phyloP scores from a whole-genome alignment of 2,113 vertebrate species.

The Elephas maximus region DNA sequence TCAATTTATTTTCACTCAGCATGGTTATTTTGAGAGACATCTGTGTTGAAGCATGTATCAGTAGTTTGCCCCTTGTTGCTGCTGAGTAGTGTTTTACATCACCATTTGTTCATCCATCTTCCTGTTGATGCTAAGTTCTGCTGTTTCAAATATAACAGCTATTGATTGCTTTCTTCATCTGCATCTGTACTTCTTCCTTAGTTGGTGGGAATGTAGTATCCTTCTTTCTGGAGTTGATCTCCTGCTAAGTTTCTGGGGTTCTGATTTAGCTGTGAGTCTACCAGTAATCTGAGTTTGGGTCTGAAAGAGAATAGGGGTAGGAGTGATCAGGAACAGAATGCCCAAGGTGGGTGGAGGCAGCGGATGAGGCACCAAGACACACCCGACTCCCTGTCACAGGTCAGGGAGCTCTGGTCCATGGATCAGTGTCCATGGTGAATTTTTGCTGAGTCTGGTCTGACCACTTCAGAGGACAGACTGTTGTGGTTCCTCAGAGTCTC shows the following conservation, averaged over 20 bases:
- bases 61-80: background rate
- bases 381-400: no score
- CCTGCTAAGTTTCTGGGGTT: no score
- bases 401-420: no score
- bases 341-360: background rate
- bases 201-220: rapidly evolving
- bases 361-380: rapidly evolving
- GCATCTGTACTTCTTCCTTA: background rate
- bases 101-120: rapidly evolving
- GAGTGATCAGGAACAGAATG: background rate
- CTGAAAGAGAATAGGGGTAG: background rate
- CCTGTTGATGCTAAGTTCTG: background rate
- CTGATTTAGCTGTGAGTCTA: no score
- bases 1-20: background rate
- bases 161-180: background rate
- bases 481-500: no score
- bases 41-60: background rate
- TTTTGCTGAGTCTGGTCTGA: background rate
- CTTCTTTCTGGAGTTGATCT: background rate
- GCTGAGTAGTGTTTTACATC: background rate
- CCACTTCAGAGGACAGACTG: rapidly evolving
- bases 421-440: rapidly evolving
- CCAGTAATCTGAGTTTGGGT: background rate
- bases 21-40: background rate
- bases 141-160: rapidly evolving